These are phyloP conservation scores for Carcinoscorpius rotundicauda DNA, from an alignment of 1,140 invertebrate genomes.

Conservation along the genomic window DNA sequence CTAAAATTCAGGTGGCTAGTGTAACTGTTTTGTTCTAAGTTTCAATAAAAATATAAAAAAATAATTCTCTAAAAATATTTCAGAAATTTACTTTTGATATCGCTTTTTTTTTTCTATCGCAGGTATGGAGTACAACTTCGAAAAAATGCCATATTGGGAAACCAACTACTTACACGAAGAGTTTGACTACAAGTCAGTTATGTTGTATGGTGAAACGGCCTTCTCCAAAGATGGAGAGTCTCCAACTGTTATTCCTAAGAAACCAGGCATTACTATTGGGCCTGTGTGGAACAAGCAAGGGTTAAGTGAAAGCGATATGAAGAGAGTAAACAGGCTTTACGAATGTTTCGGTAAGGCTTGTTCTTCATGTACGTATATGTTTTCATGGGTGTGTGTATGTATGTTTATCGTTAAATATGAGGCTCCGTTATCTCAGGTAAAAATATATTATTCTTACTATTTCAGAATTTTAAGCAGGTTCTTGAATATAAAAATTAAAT, in stretches of 20 bases:
- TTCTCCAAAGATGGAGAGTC: slow-evolving; percentile 18
- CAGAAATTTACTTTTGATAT: too few relatives aligned
- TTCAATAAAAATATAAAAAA: too few relatives aligned
- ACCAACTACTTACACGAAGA: slow-evolving; percentile 12
- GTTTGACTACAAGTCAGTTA: slow-evolving; percentile 23
- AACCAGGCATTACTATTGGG: slow-evolving; percentile 13
- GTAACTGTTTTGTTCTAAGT: too few relatives aligned
- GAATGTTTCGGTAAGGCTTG: slow-evolving; percentile 17
- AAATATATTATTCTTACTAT: too few relatives aligned
- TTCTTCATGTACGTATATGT: too few relatives aligned
- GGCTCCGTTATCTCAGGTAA: too few relatives aligned
- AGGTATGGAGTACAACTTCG: slow-evolving; percentile 14
- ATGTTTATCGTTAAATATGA: too few relatives aligned
- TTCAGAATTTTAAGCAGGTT: too few relatives aligned
- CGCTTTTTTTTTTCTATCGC: background rate
- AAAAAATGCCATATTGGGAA: slow-evolving; percentile 15
- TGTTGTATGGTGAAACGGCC: slow-evolving; percentile 22
- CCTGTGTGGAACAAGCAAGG: slow-evolving; percentile 15
- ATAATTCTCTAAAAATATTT: too few relatives aligned
- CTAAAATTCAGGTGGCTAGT: too few relatives aligned
- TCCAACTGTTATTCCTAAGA: slow-evolving; percentile 16
- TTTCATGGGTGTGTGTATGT: too few relatives aligned
- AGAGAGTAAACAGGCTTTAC: slow-evolving; percentile 18
- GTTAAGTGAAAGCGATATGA: slow-evolving; percentile 20
- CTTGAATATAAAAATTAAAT: too few relatives aligned